Base-by-base conservation (phyloP, 2,797 vertebrate genomes). In the Chanos chanos region DNA sequence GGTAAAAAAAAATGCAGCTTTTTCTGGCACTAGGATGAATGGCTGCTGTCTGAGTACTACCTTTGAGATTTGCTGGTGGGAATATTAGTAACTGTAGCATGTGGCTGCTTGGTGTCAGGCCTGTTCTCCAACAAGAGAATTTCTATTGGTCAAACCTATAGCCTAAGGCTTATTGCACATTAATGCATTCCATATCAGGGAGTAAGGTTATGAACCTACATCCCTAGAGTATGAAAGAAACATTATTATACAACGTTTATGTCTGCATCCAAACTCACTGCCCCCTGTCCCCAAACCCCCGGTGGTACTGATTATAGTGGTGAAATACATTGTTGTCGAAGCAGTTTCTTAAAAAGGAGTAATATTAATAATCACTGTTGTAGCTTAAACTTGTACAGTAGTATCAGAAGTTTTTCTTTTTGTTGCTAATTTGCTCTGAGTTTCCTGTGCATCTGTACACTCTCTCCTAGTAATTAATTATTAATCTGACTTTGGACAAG, bases 21-120 rank as follows among this genome's bases (percentile, higher is more conserved):
- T 73, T 76, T 71, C 61, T 52, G 58, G 61, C 50, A 56, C 53
- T 59, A 68, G 53, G 64, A 76, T 70, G 61, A 72, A 76, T 76
- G 71, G 62, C 30, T 66, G 52, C 73, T 76, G 74, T 73, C 74
- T 49, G 37, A 15, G 44, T 31, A 22, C 30, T 50, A 54, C 66
- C 74, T 62, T 53, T 37, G 67, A 71, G 71, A 68, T 43, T 73
- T 55, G 54, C n/a, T 49, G 64, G 62, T 55, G 48, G 50, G 70
- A 67, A 58, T 61, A 65, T 76, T 71, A 76, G 64, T 68, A 71
- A 76, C 76, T 58, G 57, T 48, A 21, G 30, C 52, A 60, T 48
- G 27, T 66, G 34, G 60, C 64, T 48, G 43, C 8, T 37, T 50
- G 2, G 9, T 50, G 24, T 61, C 43, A 39, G 40, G 49, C 44